Base-by-base conservation (phyloP, 2,888 invertebrate genomes). In the Lasioglossum calceatum region DNA sequence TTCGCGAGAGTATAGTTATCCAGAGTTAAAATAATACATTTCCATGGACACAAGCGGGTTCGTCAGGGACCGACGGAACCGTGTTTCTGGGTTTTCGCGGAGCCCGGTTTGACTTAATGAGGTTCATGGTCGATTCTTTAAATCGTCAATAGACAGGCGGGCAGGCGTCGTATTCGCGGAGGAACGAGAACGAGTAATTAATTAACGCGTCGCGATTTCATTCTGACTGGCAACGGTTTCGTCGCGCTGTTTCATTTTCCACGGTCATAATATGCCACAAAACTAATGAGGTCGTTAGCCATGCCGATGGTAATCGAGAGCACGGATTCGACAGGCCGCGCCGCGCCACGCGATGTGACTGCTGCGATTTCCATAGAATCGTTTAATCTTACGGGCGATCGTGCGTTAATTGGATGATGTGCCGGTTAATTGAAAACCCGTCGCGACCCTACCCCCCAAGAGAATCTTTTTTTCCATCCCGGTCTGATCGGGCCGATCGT, bases 281-380 rank as follows among this genome's bases (percentile, higher is more conserved):
- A 90, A 90, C 84, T 90, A 90, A 90, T 83, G 90, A 90, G 90
- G 89, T 90, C 90, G 90, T 90, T 90, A 90, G 88, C 82, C 86
- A 73, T 71, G 79, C 71, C 77, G 54, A 32, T 79, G 71, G 36
- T 79, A 87, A 84, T 77, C 72, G 67, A 44, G 75, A 47, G 54
- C 71, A 54, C 70, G 77, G 44, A 7, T 50, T 58, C 58, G 73
- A 47, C 71, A 44, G 27, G 16, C 64, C 32, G 39, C n/a, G 58
- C 58, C 58, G n/a, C 58, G 19, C 50, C 16, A 16, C n/a, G 58
- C 36, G 36, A 39, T 27, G 82, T 67, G 71, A 71, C 82, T 71
- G 73, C 72, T 71, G 73, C 72, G 86, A 85, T 88, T 85, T 86
- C 75, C 77, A 71, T 75, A 73, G 76, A 77, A 88, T 85, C 79